Evolutionary conservation across 2,797 vertebrate species (phyloP), one percentile per base, ranked within the genome.

Genomic region (Neostethus bicornis): DNA sequence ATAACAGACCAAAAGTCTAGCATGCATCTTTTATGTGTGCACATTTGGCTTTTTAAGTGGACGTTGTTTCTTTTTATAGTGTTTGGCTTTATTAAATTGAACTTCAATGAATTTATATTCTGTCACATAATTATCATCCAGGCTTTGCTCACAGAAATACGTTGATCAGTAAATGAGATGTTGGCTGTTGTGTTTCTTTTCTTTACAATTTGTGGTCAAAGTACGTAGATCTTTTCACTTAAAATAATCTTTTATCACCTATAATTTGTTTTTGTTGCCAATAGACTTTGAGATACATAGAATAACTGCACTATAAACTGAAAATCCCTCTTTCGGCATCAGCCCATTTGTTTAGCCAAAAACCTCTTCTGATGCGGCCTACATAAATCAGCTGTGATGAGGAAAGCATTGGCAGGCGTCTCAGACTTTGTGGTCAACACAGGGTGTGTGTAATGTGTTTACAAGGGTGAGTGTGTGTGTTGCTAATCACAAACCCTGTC

Each of bases 401-500:
- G 70, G 80, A 85, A 80, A 80, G 60, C 24, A 16, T 64, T 89
- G 83, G 84, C 77, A 51, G 81, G 82, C 52, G 35, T 68, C 64
- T 81, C 68, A 75, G 84, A 84, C 79, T 68, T 71, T 88, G 88
- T 65, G 87, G 87, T 90, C 67, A 73, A 63, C 68, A 61, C 73
- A 83, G 84, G 81, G 85, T 84, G 83, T 88, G 81, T 83, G 77
- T 79, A 86, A 89, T 66, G 83, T 88, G 84, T 90, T 89, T 88
- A 88, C 81, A 86, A 87, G 86, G 79, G 69, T 4, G 44, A 77
- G 73, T 79, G 84, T 85, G 85, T 88, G 83, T 83, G 77, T 82
- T 83, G 84, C 80, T 89, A 87, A 89, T 90, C 84, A 84, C 81
- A 84, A 80, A 86, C 81, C 70, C 85, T 83, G 85, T 90, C 81